Base-by-base conservation (phyloP, 2,113 vertebrate genomes). In the Zosterops hypoxanthus region DNA sequence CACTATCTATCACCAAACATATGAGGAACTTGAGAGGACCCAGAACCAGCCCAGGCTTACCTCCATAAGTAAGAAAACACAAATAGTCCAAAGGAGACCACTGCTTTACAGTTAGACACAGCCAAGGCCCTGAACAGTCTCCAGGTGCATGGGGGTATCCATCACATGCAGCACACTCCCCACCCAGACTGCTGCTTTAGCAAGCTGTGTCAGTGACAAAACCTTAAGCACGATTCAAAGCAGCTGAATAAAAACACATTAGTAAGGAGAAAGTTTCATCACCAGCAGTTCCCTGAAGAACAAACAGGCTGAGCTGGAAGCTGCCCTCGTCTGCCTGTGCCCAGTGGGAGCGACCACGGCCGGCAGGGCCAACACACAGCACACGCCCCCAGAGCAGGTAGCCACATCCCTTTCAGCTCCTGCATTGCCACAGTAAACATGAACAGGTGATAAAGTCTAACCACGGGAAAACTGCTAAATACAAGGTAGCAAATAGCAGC, bases 331-430 rank as follows among this genome's bases (percentile, higher is more conserved):
- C 34, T 52, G 39, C 25, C 31, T 0, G 2, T 24, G 50, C n/a
- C 52, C 36, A 53, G 39, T 0, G 0, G 41, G 31, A 55, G 22
- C n/a, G 8, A 5, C 18, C 3, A 5, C 16, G 0, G 0, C 3
- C 0, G 0, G 46, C 63, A 34, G 17, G 19, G 44, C 26, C 10
- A 4, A 25, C 6, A 23, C 28, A 44, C 15, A 8, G 8, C 15
- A 14, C 3, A 1, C 0, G 0, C 3, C 33, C 11, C 10, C 31
- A 13, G 49, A 33, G 33, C 23, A 2, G 4, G 60, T 50, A 44
- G 78, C 60, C 4, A 3, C 0, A 0, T 11, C 36, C 25, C 57
- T 3, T 28, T 19, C 56, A 12, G 36, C 13, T 41, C 47, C 8
- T 2, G 4, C 34, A 9, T 0, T 3, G 55, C 60, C 59, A 72